Evolutionary conservation across 2,888 invertebrate genomes (phyloP), one percentile per base, ranked within the genome.

Genomic region (Odontothrips loti): DNA sequence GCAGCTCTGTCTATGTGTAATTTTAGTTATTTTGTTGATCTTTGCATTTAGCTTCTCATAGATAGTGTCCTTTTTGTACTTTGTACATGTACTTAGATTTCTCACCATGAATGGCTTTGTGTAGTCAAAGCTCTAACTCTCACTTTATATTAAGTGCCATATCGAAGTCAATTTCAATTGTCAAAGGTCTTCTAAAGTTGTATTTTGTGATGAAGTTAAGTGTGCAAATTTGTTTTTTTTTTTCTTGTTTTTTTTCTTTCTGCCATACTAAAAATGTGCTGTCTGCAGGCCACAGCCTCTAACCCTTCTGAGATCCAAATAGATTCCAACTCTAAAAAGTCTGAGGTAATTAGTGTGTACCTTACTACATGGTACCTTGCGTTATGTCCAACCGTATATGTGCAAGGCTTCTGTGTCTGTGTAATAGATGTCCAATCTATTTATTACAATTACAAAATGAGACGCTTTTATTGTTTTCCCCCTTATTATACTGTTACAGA

Each of bases 251-350:
- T n/a, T n/a, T 43, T 43, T 43, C 34, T 6, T 43, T 6, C 34
- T 43, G 34, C 34, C 6, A 15, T 58, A 58, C 20, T 58, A 15
- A 27, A 75, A 27, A 12, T 27, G 27, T 75, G 68, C 68, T 75
- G 68, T 75, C 68, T 27, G 27, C 68, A 75, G 68, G 68, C 68
- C 27, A 75, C 68, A 27, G 68, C 68, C 68, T 9, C 68, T 75
- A 75, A 75, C 27, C 23, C 68, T 27, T 12, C 68, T 75, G 68
- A 75, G 68, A 75, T 12, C 68, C 68, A 75, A 27, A 27, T 75
- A 75, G 68, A 75, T 75, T 23, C 23, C 68, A 75, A 27, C 68
- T 75, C 68, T 23, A 75, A 75, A 75, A 75, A 75, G 27, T 27
- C 23, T 75, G 27, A 75, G 68, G 68, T 75, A 75, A 75, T 27